Evolutionary conservation across 2,113 vertebrate genomes (phyloP), one percentile per base, ranked within the genome.

Genomic region (Phocoena phocoena): DNA sequence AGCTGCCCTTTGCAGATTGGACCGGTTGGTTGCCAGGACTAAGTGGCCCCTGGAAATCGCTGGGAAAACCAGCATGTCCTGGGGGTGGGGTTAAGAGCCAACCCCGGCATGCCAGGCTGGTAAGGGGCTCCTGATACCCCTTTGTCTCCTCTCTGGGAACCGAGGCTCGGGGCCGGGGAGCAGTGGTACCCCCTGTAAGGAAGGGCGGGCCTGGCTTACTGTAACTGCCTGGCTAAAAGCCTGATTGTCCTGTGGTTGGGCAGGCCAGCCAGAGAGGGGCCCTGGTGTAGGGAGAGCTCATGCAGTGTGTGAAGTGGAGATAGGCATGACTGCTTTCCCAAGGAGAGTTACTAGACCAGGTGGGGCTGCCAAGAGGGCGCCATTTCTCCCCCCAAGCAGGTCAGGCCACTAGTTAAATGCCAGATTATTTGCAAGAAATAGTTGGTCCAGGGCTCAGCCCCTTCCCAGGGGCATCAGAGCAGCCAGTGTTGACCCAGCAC

Each of bases 181-280:
- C 67, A 41, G 41, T 93, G 44, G 96, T 81, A 81, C 97, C 98
- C 93, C 90, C 88, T 4, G 97, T 96, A 96, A 97, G 97, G 97
- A 98, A 97, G 97, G 98, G 97, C 89, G 97, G 98, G 98, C 94
- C 97, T 91, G 95, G 91, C 97, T 98, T 98, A 98, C 98, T 97
- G 98, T 98, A 98, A 98, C 89, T 96, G 93, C 97, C 97, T 98
- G 36, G 97, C 98, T 63, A 67, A 10, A 50, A 63, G 94, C 89
- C 94, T 31, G 94, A 55, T 58, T 36, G 92, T n/a, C 74, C 94
- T 88, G 95, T 55, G 97, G 93, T 94, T 25, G 87, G 87, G 67
- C 90, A 55, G 86, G 93, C 95, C 44, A 4, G 76, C 93, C 76
- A 7, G 89, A 88, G 95, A 90, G 93, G 92, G 96, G 88, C 95